Evolutionary conservation across 2,113 vertebrate species (phyloP), one percentile per base, ranked within the genome.

Genomic region (Paradoxurus hermaphroditus): DNA sequence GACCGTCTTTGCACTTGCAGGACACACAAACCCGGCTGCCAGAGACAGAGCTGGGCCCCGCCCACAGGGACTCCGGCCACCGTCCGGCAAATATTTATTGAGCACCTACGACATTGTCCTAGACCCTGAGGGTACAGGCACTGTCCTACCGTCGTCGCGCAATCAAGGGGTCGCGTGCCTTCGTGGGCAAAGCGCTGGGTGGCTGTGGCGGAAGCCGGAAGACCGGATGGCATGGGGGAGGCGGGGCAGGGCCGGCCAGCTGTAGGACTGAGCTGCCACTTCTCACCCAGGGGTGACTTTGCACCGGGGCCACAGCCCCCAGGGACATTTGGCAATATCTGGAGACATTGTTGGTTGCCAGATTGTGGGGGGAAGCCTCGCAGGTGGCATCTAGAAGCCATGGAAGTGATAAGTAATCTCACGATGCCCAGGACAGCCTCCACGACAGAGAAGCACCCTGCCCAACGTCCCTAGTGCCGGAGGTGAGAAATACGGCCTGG

Each of bases 41-140:
- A 23, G 39, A 3, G 3, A 4, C 15, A 1, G 56, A 82, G 8
- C 83, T 5, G 5, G 2, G n/a, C 0, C 25, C n/a, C 15, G 21
- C 0, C 11, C 14, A 1, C 3, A 0, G n/a, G 53, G 51, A 13
- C 29, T 0, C 1, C 63, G 7, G 9, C 13, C n/a, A 10, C 11
- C 41, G 10, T 5, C 19, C 39, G 11, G 73, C 19, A 25, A 5
- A 1, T 3, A 4, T 10, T 36, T 8, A 4, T 0, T 6, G 34
- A 73, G 36, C 34, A 3, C 16, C 39, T 21, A 0, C 27, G 23
- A 46, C 7, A 0, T 21, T 3, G 65, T 62, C 39, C 49, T 21
- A 10, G 86, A 65, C 36, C 86, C 46, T 4, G 18, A 19, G 14
- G 67, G 5, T 2, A 8, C 1, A 1, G 86, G 27, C 6, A 14